A percentile compares a stretch with the other conserved stretches of the same genome.
phyloP scores from a whole-genome alignment of 2,888 invertebrate species.

The Tetrapedia diversipes region DNA sequence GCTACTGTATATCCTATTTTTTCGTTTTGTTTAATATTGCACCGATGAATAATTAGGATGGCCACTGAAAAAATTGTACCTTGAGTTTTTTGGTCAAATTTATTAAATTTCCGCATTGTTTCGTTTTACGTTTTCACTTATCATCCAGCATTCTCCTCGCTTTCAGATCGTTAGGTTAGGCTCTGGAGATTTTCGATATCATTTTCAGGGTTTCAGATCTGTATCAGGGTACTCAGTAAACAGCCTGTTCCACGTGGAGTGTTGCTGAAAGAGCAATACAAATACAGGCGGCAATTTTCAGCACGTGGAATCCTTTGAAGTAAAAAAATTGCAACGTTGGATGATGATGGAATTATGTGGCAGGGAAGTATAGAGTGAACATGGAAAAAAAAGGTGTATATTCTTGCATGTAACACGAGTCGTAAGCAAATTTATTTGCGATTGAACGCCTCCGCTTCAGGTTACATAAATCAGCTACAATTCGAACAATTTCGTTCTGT shows the following conservation, averaged over 20 bases:
- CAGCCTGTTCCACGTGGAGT: conserved; percentile 31
- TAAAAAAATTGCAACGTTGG: conserved; percentile 52
- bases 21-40: too few relatives aligned
- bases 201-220: conserved; percentile 43
- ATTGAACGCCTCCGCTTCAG: conserved; percentile 37
- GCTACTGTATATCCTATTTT: too few relatives aligned
- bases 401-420: conserved; percentile 23
- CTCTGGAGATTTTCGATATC: conserved; percentile 30
- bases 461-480: conserved; percentile 38
- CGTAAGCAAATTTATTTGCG: conserved; percentile 38
- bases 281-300: conserved; percentile 53
- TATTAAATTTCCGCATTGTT: too few relatives aligned
- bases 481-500: conserved; percentile 18
- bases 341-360: conserved; percentile 57
- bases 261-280: conserved; percentile 58
- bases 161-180: neutral
- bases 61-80: too few relatives aligned
- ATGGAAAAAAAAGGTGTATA: neutral
- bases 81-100: too few relatives aligned
- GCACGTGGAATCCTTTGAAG: conserved; percentile 46
- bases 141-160: neutral
- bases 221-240: conserved; percentile 11
- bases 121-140: neutral
- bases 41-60: too few relatives aligned
- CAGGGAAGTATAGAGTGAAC: conserved; percentile 42